Evolutionary conservation across 2,888 invertebrate species (phyloP).

Genomic region (Agonum fuliginosum): DNA sequence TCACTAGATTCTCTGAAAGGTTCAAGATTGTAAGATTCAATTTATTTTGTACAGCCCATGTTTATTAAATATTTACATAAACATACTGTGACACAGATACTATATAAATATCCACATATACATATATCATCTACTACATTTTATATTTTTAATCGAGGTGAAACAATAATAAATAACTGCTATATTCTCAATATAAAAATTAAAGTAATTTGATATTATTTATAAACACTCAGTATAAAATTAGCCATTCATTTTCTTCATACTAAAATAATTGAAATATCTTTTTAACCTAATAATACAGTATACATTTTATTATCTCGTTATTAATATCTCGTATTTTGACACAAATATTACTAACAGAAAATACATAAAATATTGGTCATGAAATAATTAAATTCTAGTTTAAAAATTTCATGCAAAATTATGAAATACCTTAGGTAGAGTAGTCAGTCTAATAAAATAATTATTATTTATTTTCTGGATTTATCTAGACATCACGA

Average conservation of each 20-base stretch:
- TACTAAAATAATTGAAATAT: constrained; percentile 27
- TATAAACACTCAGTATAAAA: constrained; percentile 29
- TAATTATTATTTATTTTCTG: background rate
- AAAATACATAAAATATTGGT: constrained; percentile 3
- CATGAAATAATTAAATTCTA: background rate
- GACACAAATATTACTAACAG: background rate
- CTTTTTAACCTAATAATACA: constrained; percentile 4
- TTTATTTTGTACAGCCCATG: background rate
- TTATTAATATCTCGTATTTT: background rate
- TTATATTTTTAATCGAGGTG: background rate
- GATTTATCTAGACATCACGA: background rate
- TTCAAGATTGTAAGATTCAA: no score
- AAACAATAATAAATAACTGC: constrained; percentile 14
- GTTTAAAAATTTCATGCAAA: background rate
- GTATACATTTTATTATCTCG: constrained; percentile 37
- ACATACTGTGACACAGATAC: constrained; percentile 9
- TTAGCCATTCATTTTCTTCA: constrained; percentile 12
- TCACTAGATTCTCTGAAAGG: no score
- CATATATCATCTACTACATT: background rate
- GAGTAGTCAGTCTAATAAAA: constrained; percentile 9
- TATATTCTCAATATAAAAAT: constrained; percentile 28
- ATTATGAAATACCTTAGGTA: background rate
- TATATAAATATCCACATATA: constrained; percentile 29
- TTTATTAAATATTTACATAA: constrained; percentile 30
- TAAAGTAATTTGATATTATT: constrained; percentile 13